phyloP scores from a whole-genome alignment of 2,797 vertebrate genomes.

The Sphenopsis melanotis region DNA sequence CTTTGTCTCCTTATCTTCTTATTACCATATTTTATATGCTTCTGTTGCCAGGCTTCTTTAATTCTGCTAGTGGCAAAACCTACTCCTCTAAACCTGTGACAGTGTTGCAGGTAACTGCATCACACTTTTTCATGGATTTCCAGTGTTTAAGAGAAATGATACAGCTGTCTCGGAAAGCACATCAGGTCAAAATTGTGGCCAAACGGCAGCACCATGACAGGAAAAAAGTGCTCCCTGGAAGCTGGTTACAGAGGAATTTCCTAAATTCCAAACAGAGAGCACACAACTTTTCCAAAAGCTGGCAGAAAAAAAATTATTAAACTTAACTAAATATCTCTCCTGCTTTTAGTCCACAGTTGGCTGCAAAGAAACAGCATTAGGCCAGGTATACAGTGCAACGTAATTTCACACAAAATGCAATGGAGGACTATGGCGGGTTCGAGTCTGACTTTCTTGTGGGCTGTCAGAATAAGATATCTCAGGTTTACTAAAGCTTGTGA shows the following conservation, averaged over 20 bases:
- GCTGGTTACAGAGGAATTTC: not conserved
- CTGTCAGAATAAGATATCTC: not conserved
- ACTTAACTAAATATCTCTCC: not conserved
- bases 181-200: not conserved
- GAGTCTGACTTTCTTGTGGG: not conserved
- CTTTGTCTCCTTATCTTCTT: not conserved
- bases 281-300: not conserved
- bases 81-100: not conserved
- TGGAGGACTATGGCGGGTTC: not conserved
- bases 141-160: not conserved
- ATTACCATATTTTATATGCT: not conserved
- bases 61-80: not conserved
- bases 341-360: not conserved
- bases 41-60: slow-evolving; percentile 11
- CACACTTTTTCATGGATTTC: not conserved
- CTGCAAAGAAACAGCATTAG: not conserved
- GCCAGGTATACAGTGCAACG: not conserved
- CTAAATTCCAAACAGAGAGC: not conserved
- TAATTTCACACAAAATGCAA: not conserved
- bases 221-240: not conserved
- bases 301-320: not conserved
- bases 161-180: not conserved
- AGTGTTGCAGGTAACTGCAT: not conserved
- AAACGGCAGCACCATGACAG: not conserved
- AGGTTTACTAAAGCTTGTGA: not conserved